Base-by-base conservation (phyloP, 1,140 invertebrate species). In the Drosophila persimilis region DNA sequence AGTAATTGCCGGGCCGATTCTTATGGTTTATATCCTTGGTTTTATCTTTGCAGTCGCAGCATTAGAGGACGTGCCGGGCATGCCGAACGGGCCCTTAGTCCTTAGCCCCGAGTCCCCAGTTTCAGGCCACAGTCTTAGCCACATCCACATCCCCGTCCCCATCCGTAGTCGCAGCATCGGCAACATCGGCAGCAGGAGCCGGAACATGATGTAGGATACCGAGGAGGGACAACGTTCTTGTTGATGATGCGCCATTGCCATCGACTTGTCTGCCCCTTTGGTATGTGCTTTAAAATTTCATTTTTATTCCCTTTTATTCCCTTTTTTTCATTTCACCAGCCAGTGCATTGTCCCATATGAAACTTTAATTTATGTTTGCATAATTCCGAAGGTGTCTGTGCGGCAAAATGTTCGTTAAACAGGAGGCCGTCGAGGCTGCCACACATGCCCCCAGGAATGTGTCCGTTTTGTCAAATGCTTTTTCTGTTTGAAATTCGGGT, bases 1-100 rank as follows among this genome's bases (percentile, higher is more conserved):
- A 64, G 81, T 86, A 86, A 86, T 86, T 86, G 81, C 83, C 52
- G 73, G 39, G 57, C 59, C 67, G 80, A 65, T 81, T 73, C 60
- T 76, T 60, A 73, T 74, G 76, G 51, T 66, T 83, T 79, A 72
- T 80, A 54, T 71, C 48, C 35, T 77, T 59, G 50, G 57, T 79
- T 73, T 79, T 70, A 64, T 80, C 63, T 66, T 62, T 69, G 51
- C 56, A 69, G 64, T 44, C 45, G 17, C 51, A 55, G 56, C 52
- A 58, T 72, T 63, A 56, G 59, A 39, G 48, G 35, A 71, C 66
- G 59, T 77, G 74, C 63, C 64, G 39, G 52, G 66, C 44, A 69
- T 69, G 46, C 65, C 63, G 35, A 39, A 39, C 35, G 35, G 11
- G 35, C 35, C 11, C 8, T 5, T 5, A 39, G 35, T 20, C 20